Conservation (phyloP, 2,113 vertebrate species). For the Nettapus auritus region DNA sequence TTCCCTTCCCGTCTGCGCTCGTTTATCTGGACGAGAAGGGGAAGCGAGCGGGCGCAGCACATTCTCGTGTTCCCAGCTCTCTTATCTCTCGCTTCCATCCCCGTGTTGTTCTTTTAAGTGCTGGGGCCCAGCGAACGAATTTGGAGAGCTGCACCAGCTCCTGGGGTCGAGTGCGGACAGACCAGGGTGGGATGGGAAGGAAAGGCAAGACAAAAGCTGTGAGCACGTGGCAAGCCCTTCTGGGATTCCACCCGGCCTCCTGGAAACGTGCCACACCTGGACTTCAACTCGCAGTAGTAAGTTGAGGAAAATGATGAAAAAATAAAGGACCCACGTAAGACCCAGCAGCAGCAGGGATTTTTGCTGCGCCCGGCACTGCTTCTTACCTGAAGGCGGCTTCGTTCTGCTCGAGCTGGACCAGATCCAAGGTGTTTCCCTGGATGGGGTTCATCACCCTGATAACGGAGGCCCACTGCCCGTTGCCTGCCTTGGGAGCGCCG, state of each 20-base stretch:
- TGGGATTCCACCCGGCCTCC: background rate
- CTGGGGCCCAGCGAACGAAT: background rate
- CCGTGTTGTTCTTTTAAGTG: background rate
- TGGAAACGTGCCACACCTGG: background rate
- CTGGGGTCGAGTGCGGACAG: background rate
- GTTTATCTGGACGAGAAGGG: background rate
- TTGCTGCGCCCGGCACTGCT: background rate
- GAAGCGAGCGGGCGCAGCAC: background rate
- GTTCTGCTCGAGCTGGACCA: constrained; percentile 97
- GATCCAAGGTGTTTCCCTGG: constrained; percentile 91
- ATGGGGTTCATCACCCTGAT: constrained; percentile 96
- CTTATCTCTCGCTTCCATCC: constrained; percentile 7
- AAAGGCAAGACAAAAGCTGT: background rate
- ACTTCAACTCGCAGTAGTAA: background rate
- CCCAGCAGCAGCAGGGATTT: background rate
- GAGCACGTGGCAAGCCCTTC: background rate
- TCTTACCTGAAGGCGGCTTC: constrained; percentile 97
- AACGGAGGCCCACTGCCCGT: constrained; percentile 97
- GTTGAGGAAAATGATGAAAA: background rate
- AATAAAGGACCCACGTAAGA: accelerated
- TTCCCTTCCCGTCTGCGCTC: background rate
- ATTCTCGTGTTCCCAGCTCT: background rate
- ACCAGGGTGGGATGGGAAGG: background rate
- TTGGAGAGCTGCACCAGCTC: background rate
- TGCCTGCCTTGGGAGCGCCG: constrained; percentile 94